These are phyloP conservation scores for Myotis vivesi DNA, from an alignment of 2,797 vertebrate species.

Conservation along the genomic window DNA sequence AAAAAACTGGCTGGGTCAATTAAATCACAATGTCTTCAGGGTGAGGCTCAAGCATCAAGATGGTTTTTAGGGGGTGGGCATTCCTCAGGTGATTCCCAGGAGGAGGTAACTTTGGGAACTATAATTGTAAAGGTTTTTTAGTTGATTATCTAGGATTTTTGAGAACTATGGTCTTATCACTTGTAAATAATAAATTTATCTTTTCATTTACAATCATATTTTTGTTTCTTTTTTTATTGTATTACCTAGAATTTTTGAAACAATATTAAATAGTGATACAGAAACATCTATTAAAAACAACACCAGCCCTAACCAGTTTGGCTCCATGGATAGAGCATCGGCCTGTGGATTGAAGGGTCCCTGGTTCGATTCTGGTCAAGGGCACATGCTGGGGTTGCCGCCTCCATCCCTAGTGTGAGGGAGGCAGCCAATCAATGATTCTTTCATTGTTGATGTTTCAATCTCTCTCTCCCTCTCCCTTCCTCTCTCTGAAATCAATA, in stretches of 20 bases:
- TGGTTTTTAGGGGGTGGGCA: background rate
- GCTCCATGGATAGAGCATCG: no score
- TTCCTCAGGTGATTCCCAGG: background rate
- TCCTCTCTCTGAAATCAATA: no score
- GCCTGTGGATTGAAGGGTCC: no score
- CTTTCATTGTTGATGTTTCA: no score
- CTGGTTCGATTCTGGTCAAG: accelerated
- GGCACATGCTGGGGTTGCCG: no score
- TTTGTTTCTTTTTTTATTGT: background rate
- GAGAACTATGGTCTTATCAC: background rate
- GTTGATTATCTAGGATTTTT: background rate
- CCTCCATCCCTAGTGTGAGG: no score
- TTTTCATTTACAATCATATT: background rate
- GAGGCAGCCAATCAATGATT: no score
- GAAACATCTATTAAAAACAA: background rate
- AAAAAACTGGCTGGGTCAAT: background rate
- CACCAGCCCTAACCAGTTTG: background rate
- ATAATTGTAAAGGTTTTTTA: background rate
- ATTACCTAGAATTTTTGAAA: background rate
- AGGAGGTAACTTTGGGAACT: background rate
- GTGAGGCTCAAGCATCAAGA: background rate
- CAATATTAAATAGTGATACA: background rate
- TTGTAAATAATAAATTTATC: background rate
- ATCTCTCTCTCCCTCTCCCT: no score
- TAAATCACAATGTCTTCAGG: background rate